These are phyloP conservation scores for Amblyopsis hoosieri DNA, from an alignment of 2,797 vertebrate genomes.

Conservation along the genomic window DNA sequence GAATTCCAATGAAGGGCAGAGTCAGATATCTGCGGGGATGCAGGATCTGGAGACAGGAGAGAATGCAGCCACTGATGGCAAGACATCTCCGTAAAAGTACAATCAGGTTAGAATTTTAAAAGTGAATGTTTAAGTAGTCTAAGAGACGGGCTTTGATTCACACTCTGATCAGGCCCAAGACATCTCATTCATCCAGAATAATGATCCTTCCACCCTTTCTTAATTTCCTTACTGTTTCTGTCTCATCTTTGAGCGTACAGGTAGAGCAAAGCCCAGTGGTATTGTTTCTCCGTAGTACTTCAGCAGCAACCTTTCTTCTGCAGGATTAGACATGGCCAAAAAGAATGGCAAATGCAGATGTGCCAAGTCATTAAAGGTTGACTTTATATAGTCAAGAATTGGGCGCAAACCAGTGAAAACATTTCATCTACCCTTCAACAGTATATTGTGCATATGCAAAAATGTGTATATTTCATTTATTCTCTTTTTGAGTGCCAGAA, in stretches of 20 bases:
- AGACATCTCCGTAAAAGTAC: slow-evolving; percentile 99
- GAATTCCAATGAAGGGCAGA: slow-evolving; percentile 98
- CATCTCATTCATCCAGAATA: slow-evolving; percentile 96
- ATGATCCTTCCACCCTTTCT: slow-evolving; percentile 79
- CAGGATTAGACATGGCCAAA: slow-evolving; percentile 75
- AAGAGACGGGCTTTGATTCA: slow-evolving; percentile 99
- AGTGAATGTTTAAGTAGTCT: slow-evolving; percentile 99
- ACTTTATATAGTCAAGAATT: slow-evolving; percentile 41
- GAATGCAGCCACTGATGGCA: slow-evolving; percentile 95
- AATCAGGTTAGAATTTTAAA: slow-evolving; percentile 99
- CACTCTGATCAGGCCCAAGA: slow-evolving; percentile 96
- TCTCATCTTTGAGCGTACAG: slow-evolving; percentile 81
- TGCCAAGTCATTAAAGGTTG: slow-evolving; percentile 64
- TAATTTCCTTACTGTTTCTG: slow-evolving; percentile 80
- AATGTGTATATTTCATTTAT: slow-evolving; percentile 41
- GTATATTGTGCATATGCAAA: slow-evolving; percentile 43
- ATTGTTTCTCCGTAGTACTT: slow-evolving; percentile 78
- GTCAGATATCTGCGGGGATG: slow-evolving; percentile 93
- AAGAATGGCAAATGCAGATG: slow-evolving; percentile 80
- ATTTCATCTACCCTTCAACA: slow-evolving; percentile 37
- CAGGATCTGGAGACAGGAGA: slow-evolving; percentile 95
- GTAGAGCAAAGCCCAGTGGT: slow-evolving; percentile 81
- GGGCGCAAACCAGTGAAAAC: slow-evolving; percentile 35
- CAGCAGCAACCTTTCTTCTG: slow-evolving; percentile 78
- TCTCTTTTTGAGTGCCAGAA: slow-evolving; percentile 41